phyloP scores from a whole-genome alignment of 2,888 invertebrate genomes.

The Caenorhabditis drosophilae region DNA sequence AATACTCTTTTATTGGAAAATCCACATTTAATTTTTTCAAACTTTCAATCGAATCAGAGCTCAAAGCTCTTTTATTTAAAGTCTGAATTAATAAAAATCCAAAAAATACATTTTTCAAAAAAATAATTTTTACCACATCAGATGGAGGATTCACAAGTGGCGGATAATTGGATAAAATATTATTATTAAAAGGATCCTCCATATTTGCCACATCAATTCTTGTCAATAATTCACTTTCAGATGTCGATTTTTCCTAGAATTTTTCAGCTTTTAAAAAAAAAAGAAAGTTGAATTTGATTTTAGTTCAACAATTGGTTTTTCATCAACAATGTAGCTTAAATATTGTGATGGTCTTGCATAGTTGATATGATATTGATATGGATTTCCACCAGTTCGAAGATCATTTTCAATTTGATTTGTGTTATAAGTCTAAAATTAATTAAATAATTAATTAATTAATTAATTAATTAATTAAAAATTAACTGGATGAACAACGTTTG shows the following conservation, averaged over 20 bases:
- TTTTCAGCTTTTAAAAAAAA: not conserved
- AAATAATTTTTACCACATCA: conserved; percentile 18
- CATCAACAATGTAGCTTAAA: conserved; percentile 9
- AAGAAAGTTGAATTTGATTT: too few relatives aligned
- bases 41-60: conserved; percentile 11
- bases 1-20: conserved; percentile 7
- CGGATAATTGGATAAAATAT: not conserved
- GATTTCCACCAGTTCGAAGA: conserved; percentile 23
- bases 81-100: conserved; percentile 13
- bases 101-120: too few relatives aligned
- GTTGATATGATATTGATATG: conserved; percentile 25
- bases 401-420: conserved; percentile 8
- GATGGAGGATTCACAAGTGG: conserved; percentile 15
- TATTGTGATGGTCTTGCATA: conserved; percentile 28
- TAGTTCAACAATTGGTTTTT: not conserved
- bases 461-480: too few relatives aligned
- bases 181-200: conserved; percentile 12
- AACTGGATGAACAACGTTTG: conserved; percentile 19
- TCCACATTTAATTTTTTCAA: not conserved
- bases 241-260: not conserved
- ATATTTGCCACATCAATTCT: conserved; percentile 11
- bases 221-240: conserved; percentile 9
- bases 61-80: conserved; percentile 17
- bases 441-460: too few relatives aligned
- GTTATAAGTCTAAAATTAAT: not conserved